A percentile compares a stretch with the other conserved stretches of the same genome.
Conservation (phyloP, 2,888 invertebrate genomes). For the Amaurobius ferox region DNA sequence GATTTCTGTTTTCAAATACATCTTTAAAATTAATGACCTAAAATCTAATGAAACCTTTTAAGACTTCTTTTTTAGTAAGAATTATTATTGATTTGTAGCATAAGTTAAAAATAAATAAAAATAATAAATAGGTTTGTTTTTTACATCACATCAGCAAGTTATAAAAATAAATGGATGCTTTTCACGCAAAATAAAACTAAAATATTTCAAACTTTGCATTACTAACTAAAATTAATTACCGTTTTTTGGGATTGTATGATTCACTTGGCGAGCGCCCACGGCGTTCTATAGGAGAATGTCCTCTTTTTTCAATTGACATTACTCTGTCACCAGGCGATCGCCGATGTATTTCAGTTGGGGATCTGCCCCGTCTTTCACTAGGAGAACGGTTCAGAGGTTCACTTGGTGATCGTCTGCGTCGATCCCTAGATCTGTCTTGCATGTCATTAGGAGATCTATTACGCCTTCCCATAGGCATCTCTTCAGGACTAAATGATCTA, state of each 20-base stretch:
- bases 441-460: conserved; percentile 45
- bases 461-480: conserved; percentile 11
- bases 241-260: conserved; percentile 40
- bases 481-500: conserved; percentile 28
- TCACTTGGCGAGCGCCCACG: conserved; percentile 26
- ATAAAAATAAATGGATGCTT: too few relatives aligned
- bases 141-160: too few relatives aligned
- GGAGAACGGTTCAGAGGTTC: conserved; percentile 21
- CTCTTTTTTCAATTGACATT: conserved; percentile 38
- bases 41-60: too few relatives aligned
- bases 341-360: conserved; percentile 27
- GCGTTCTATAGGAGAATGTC: conserved; percentile 32
- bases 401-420: conserved; percentile 32
- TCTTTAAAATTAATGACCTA: too few relatives aligned
- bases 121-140: too few relatives aligned
- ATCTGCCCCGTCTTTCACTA: conserved; percentile 20
- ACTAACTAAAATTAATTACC: too few relatives aligned
- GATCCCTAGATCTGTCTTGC: conserved; percentile 25
- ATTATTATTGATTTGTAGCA: too few relatives aligned
- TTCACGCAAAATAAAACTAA: too few relatives aligned
- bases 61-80: too few relatives aligned
- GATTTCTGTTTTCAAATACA: too few relatives aligned
- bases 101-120: too few relatives aligned
- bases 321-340: conserved; percentile 32
- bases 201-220: too few relatives aligned